A percentile compares a stretch with the other conserved stretches of the same genome.
Conservation (phyloP, 2,113 vertebrate species). For the Sinocyclocheilus rhinocerous region DNA sequence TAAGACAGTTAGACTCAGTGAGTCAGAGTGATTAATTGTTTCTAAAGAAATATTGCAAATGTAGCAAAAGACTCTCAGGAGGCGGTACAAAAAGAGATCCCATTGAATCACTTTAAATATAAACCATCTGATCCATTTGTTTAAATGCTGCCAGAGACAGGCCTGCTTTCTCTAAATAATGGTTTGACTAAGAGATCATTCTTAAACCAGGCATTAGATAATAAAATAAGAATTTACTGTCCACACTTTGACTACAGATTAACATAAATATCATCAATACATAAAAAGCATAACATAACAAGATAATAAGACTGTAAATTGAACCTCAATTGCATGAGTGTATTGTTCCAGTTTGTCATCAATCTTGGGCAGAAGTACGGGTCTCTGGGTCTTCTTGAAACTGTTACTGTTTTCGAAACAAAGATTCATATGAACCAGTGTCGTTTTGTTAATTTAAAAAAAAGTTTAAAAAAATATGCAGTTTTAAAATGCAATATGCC, state of each 20-base stretch:
- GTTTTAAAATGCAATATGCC: neutral
- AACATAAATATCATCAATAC: neutral
- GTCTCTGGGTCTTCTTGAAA: slow-evolving; percentile 84
- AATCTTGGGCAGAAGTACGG: slow-evolving; percentile 82
- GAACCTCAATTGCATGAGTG: slow-evolving; percentile 89
- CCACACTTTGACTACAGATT: neutral
- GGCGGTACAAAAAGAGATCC: neutral
- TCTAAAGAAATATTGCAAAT: neutral
- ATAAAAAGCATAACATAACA: neutral
- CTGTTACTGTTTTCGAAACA: slow-evolving; percentile 80
- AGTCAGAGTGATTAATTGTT: neutral
- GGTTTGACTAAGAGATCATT: neutral
- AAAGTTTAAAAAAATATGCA: no score
- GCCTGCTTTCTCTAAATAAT: neutral
- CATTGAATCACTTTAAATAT: neutral
- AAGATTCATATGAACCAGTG: slow-evolving; percentile 28
- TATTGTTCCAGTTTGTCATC: slow-evolving; percentile 90
- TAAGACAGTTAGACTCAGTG: neutral
- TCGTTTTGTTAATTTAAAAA: neutral
- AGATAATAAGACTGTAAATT: neutral
- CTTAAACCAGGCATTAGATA: neutral
- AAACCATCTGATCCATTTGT: neutral
- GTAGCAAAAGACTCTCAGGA: neutral
- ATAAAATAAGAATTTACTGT: neutral
- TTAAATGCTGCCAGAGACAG: slow-evolving; percentile 2